phyloP scores from a whole-genome alignment of 2,888 invertebrate species.

The Drosophila prostipennis region DNA sequence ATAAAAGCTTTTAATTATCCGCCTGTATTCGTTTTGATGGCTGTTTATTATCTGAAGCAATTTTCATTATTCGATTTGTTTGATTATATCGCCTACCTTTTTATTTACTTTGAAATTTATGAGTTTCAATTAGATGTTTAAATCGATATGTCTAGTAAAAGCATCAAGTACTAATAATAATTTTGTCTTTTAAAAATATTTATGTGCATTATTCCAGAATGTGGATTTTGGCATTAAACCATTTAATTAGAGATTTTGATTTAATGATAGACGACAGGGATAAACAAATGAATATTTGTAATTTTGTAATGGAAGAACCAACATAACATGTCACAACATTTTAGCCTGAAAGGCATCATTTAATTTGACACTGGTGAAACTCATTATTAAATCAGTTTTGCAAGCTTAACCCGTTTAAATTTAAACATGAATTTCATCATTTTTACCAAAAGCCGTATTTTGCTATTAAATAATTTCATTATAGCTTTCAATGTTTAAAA shows the following conservation, averaged over 20 bases:
- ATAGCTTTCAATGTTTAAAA: too few species aligned
- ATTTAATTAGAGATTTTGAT: background rate
- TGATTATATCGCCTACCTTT: background rate
- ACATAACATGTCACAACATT: background rate
- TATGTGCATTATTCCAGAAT: background rate
- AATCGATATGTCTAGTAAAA: background rate
- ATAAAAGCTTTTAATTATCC: constrained; percentile 1
- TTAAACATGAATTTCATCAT: too few species aligned
- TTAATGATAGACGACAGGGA: background rate
- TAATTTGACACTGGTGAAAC: background rate
- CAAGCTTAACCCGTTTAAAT: background rate
- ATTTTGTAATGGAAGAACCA: background rate
- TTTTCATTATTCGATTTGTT: constrained; percentile 3
- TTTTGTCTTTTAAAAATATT: background rate
- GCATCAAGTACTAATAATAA: background rate
- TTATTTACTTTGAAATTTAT: background rate
- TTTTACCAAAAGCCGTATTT: too few species aligned
- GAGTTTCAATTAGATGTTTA: background rate
- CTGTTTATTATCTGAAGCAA: constrained; percentile 4
- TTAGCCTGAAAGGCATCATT: background rate
- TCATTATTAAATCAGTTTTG: background rate
- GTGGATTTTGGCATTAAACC: background rate
- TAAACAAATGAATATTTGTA: background rate
- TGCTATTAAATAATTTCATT: too few species aligned
- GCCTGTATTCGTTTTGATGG: background rate